Base-by-base conservation (phyloP, 2,888 invertebrate genomes). In the Nomada hirtipes region DNA sequence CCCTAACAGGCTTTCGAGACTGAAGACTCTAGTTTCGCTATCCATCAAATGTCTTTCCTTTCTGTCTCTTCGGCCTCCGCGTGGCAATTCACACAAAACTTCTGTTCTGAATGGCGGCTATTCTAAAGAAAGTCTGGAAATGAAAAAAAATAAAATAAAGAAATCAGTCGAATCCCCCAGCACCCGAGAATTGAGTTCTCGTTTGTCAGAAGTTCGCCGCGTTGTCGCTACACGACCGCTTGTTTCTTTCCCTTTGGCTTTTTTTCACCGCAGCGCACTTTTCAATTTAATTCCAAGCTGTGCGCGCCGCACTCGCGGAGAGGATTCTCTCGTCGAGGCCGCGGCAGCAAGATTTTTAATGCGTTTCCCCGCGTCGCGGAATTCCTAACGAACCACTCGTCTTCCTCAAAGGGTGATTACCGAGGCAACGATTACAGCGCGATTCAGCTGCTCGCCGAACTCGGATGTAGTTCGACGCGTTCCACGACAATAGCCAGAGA, bases 1-100 rank as follows among this genome's bases (percentile, higher is more conserved):
- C 79, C 79, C 85, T 89, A 89, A 90, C 88, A 87, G 89, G 88
- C 88, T 89, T 86, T 87, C 81, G 84, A 85, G 86, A 81, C 86
- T 83, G 83, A 83, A 84, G 50, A 82, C 80, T 83, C 63, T 76
- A 84, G 85, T 79, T 82, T 73, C 75, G 76, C 65, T 72, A 63
- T 78, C 74, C 44, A 69, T 60, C 71, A 44, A 20, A 44, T 47
- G 36, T 50, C 29, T 61, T 47, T 23, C 42, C 55, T 26, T 60
- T 42, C n/a, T 47, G 23, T 42, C 55, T 13, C 3, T 23, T 52
- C 44, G 9, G 7, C 52, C 11, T 42, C 1, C 29, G 18, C n/a
- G 23, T 20, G 2, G 18, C 10, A 18, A 4, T 11, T 57, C 11
- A 13, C 13, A 26, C 13, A 13, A 13, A 11, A 13, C 20, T 11